Base-by-base conservation (phyloP, 2,113 vertebrate genomes). In the Arothron firmamentum region DNA sequence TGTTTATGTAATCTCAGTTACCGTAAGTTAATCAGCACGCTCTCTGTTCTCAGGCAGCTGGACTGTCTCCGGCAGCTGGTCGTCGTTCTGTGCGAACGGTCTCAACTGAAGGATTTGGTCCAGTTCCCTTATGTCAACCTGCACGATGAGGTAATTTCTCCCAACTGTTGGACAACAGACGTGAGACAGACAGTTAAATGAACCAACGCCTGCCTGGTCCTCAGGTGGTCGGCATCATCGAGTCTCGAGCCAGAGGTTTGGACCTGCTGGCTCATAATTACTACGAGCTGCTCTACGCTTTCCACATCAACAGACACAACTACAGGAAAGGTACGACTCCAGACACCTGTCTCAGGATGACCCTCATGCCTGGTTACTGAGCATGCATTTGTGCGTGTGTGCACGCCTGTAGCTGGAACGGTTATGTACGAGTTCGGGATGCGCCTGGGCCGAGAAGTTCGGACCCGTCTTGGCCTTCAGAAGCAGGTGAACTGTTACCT, bases 351-450 rank as follows among this genome's bases (percentile, higher is more conserved):
- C n/a, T 7, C n/a, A 41, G 17, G 0, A 12, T 3, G 2, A 31
- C 52, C 28, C 11, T 5, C 43, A 45, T 3, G 7, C 8, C 43
- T 15, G 15, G 16, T 20, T 70, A 43, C 64, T 1, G 13, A 4
- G 8, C 51, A 19, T 11, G 3, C 55, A 4, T 43, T 2, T 53
- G 18, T 74, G 34, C 56, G 3, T 48, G 16, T 47, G 25, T 19
- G 53, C 13, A 8, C 55, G 3, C 38, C 16, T 50, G 50, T 65
- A 80, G 96, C 95, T 5, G 94, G 95, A 4, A 94, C 95, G 0
- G 95, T 96, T 81, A 99, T 99, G 96, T 96, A 94, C n/a, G 96
- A 99, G 74, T 95, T 96, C 0, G 95, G 94, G 14, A 94, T 94
- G 92, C 91, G 97, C 38, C 89, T 99, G 41, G 94, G 96, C 59